Percentiles rank a stretch among this genome's conserved stretches.
These are phyloP conservation scores for Sycobia sp. DNA, from an alignment of 1,140 invertebrate genomes.

Conservation along the genomic window DNA sequence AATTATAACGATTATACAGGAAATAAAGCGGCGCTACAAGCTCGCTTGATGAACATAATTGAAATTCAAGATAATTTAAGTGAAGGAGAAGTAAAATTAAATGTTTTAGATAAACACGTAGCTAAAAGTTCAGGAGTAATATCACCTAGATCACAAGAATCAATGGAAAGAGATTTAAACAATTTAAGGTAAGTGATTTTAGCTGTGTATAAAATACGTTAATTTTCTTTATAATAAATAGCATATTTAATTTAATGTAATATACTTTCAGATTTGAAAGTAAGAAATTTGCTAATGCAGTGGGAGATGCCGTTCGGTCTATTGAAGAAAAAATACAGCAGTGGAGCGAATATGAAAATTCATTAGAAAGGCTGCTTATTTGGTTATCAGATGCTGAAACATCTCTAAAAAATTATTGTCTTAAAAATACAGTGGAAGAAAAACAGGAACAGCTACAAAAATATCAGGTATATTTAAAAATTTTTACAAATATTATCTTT, in stretches of 20 bases:
- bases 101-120: conserved; percentile 72
- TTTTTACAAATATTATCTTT: not conserved
- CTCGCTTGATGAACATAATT: conserved; percentile 74
- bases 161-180: conserved; percentile 77
- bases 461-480: conserved; percentile 76
- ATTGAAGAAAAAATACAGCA: conserved; percentile 85
- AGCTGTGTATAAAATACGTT: not conserved
- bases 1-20: conserved; percentile 80
- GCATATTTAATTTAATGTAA: not conserved
- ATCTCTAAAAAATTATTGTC: conserved; percentile 83
- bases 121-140: conserved; percentile 69
- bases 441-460: conserved; percentile 88
- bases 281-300: conserved; percentile 78
- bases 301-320: conserved; percentile 76
- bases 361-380: conserved; percentile 78
- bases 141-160: conserved; percentile 77
- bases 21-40: conserved; percentile 77
- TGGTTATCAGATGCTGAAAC: conserved; percentile 89
- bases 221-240: not conserved
- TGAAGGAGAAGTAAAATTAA: conserved; percentile 75
- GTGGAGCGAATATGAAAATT: conserved; percentile 89
- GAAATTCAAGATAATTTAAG: conserved; percentile 78
- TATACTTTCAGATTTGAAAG: conserved; percentile 68
- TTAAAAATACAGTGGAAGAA: conserved; percentile 84
- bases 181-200: conserved; percentile 68